phyloP scores from a whole-genome alignment of 2,113 vertebrate species.

The Rhinoptilus africanus region DNA sequence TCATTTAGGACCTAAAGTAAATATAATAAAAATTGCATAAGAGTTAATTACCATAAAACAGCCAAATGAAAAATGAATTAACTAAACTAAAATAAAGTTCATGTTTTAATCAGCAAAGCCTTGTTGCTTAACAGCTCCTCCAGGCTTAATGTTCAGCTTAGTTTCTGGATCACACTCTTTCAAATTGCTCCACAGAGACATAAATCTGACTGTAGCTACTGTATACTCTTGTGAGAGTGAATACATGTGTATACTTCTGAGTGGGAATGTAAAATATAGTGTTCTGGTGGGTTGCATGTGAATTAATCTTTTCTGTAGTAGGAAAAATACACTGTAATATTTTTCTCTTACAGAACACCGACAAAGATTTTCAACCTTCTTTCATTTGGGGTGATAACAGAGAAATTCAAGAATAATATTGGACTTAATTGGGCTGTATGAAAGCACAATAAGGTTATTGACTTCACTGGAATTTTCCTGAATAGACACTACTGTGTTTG shows the following conservation, averaged over 20 bases:
- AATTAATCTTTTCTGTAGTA: background rate
- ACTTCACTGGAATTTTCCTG: background rate
- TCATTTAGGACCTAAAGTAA: slow-evolving; percentile 53
- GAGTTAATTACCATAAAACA: slow-evolving; percentile 57
- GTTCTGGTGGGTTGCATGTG: background rate
- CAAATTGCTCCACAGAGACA: slow-evolving; percentile 63
- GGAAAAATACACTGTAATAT: background rate
- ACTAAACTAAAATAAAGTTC: slow-evolving; percentile 61
- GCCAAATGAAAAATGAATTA: slow-evolving; percentile 30
- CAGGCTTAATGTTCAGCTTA: slow-evolving; percentile 59
- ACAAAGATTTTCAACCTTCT: background rate
- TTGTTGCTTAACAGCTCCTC: slow-evolving; percentile 57
- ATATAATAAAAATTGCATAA: slow-evolving; percentile 59
- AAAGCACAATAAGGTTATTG: background rate
- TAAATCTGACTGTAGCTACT: slow-evolving; percentile 52
- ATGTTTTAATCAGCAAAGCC: slow-evolving; percentile 64
- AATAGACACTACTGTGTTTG: background rate
- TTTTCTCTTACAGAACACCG: background rate
- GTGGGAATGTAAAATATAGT: background rate
- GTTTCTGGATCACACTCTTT: slow-evolving; percentile 50
- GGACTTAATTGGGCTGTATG: background rate
- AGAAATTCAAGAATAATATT: background rate
- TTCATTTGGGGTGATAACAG: background rate
- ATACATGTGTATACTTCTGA: slow-evolving; percentile 21
- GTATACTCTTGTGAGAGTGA: slow-evolving; percentile 39